Percentiles rank a stretch among this genome's conserved stretches.
phyloP scores from a whole-genome alignment of 2,888 invertebrate genomes.

The Nomada ferruginata region DNA sequence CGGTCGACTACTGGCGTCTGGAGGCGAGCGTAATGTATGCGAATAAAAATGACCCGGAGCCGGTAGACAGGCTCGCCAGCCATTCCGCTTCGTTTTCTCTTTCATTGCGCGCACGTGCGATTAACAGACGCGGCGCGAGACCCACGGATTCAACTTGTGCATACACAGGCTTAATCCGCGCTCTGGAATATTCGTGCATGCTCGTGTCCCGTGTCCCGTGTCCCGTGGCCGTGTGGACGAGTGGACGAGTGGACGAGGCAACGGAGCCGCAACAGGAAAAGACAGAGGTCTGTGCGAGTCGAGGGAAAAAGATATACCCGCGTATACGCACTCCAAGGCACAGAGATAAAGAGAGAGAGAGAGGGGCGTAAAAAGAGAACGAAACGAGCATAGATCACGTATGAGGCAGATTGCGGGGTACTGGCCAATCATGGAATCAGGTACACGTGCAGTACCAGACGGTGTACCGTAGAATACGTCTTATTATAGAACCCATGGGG shows the following conservation, averaged over 20 bases:
- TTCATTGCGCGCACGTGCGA: conserved; percentile 14
- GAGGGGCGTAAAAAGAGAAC: conserved; percentile 56
- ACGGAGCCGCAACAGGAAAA: background rate
- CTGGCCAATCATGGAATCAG: conserved; percentile 78
- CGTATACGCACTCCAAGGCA: background rate
- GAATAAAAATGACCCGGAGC: conserved; percentile 30
- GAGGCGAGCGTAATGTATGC: conserved; percentile 20
- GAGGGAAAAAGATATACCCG: background rate
- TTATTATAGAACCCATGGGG: conserved; percentile 72
- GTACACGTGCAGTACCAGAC: conserved; percentile 72
- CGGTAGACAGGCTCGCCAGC: background rate
- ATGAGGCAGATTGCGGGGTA: conserved; percentile 78
- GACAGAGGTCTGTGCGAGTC: background rate
- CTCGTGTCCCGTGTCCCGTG: background rate
- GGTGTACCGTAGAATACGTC: conserved; percentile 72
- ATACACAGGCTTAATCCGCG: conserved; percentile 1
- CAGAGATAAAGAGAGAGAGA: background rate
- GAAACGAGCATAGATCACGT: conserved; percentile 78
- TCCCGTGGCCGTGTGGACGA: background rate
- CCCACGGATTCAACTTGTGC: background rate
- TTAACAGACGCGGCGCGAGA: background rate
- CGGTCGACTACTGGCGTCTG: background rate
- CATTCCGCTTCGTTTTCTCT: conserved; percentile 22
- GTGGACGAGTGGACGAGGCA: background rate
- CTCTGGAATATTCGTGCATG: conserved; percentile 18